phyloP scores from a whole-genome alignment of 1,140 invertebrate genomes.

The Heliconius melpomene region DNA sequence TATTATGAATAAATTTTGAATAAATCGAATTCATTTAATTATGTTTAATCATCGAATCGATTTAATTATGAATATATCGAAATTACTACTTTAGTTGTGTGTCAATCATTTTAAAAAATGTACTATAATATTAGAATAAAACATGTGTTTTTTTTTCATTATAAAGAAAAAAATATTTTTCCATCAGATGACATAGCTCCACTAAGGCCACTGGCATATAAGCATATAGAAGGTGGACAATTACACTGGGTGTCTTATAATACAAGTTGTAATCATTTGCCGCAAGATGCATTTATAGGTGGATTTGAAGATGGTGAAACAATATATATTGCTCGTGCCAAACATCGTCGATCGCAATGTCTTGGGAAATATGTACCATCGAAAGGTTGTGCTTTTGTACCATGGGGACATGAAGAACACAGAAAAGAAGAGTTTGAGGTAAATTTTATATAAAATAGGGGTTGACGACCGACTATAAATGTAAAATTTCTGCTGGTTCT shows the following conservation, averaged over 20 bases:
- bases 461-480: too few relatives aligned
- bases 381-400: constrained; percentile 85
- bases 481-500: too few relatives aligned
- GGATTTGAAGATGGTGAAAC: constrained; percentile 84
- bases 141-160: too few relatives aligned
- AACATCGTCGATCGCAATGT: constrained; percentile 83
- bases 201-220: constrained; percentile 14
- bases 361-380: constrained; percentile 87
- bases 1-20: too few relatives aligned
- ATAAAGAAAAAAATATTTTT: background rate
- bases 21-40: too few relatives aligned
- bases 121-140: too few relatives aligned
- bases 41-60: too few relatives aligned
- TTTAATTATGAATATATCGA: too few relatives aligned
- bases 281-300: constrained; percentile 85
- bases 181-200: background rate
- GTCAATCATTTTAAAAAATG: too few relatives aligned
- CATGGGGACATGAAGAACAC: constrained; percentile 89
- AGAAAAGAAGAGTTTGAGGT: constrained; percentile 86
- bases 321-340: constrained; percentile 84
- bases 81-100: too few relatives aligned
- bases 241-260: constrained; percentile 48
- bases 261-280: constrained; percentile 74
- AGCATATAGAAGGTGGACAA: constrained; percentile 41
- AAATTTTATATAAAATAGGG: constrained; percentile 21